These are phyloP conservation scores for Pterobdella sp. DNA, from an alignment of 2,888 invertebrate species.

Conservation along the genomic window DNA sequence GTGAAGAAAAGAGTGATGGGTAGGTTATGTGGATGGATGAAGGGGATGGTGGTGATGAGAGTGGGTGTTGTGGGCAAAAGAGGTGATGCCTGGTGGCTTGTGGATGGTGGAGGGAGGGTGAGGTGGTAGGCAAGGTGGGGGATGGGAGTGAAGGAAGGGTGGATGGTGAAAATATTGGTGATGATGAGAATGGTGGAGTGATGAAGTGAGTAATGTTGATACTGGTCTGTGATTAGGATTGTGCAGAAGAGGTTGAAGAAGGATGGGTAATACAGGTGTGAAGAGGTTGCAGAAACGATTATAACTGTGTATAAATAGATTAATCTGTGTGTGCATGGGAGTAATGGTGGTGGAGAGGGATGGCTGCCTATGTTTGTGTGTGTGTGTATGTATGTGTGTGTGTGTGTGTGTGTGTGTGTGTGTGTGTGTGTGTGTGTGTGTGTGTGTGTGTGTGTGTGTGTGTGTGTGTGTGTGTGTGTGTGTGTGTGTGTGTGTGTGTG, in stretches of 20 bases:
- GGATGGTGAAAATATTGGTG: neutral
- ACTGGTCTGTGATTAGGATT: neutral
- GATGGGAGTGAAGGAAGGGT: neutral
- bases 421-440: slow-evolving; percentile 28
- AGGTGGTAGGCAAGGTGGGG: neutral
- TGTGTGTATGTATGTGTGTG: neutral
- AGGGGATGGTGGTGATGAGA: neutral
- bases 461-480: slow-evolving; percentile 28
- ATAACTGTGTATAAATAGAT: no score
- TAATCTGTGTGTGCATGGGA: neutral
- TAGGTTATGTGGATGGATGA: neutral
- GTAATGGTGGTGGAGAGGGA: no score
- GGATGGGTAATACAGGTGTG: no score
- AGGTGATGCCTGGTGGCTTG: neutral
- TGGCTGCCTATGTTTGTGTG: neutral
- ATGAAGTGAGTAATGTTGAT: neutral
- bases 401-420: slow-evolving; percentile 21
- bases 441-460: slow-evolving; percentile 28
- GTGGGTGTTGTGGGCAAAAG: neutral
- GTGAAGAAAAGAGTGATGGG: neutral
- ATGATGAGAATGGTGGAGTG: neutral
- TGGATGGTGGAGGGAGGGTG: neutral
- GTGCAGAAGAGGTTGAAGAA: neutral
- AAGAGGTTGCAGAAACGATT: no score
- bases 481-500: slow-evolving; percentile 26